These are phyloP conservation scores for Zoanthus gigantus DNA, from an alignment of 92 coral and sea anemone genomes.

Conservation along the genomic window DNA sequence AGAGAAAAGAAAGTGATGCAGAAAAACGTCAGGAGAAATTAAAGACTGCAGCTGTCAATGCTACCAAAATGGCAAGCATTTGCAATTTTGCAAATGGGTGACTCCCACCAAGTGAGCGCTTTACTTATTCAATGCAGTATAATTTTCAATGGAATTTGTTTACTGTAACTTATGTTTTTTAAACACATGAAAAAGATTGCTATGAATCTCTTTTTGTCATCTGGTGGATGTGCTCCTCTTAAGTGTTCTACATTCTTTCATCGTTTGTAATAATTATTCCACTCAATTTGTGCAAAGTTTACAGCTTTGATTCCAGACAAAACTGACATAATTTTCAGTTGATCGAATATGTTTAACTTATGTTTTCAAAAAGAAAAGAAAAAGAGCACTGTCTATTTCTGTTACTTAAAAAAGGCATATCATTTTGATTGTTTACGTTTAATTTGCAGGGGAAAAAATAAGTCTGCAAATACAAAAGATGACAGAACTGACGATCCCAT, in stretches of 20 bases:
- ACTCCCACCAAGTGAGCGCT: not conserved
- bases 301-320: not conserved
- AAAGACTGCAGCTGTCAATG: not conserved
- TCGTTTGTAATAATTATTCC: not conserved
- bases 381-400: not conserved
- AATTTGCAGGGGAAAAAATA: not conserved
- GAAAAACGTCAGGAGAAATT: not conserved
- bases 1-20: not conserved
- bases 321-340: not conserved
- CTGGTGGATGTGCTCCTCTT: not conserved
- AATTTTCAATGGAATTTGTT: not conserved
- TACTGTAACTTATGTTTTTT: not conserved
- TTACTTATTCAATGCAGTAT: not conserved
- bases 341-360: not conserved
- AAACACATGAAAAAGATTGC: not conserved
- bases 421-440: not conserved
- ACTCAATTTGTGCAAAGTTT: not conserved
- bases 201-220: not conserved
- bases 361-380: not conserved
- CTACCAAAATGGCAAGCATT: not conserved
- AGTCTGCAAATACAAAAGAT: not conserved
- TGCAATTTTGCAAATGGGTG: not conserved
- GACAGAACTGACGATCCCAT: not conserved
- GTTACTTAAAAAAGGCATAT: not conserved
- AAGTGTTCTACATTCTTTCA: not conserved